Evolutionary conservation across 2,888 invertebrate species (phyloP), one percentile per base, ranked within the genome.

Genomic region (Mimumesa dahlbomi): DNA sequence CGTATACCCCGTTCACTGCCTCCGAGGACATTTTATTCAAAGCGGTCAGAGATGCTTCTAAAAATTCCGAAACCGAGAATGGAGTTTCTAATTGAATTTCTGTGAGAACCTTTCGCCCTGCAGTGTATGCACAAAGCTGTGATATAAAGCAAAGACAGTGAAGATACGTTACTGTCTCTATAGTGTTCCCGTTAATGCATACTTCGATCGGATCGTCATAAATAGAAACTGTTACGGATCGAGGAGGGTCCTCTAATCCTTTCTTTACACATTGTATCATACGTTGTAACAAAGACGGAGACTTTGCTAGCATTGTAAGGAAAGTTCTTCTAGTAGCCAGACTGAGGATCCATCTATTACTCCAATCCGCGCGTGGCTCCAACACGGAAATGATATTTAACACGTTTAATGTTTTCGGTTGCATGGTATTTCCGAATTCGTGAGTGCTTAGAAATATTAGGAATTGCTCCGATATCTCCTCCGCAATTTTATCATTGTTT

Each of bases 291-390:
- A 89, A 77, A 38, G 64, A 80, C 2, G 88, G 85, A 0, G 85
- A 84, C 66, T 85, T 88, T 6, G 79, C 73, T 13, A 89, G 61
- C n/a, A 83, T 81, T 9, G 63, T 14, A 9, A 84, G 71, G 1
- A 89, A 77, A 11, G 73, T 75, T 71, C 64, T 87, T 46, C 88
- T 80, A 1, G 85, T 86, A 29, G 82, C 63, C 13, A 86, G 74
- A 65, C 78, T 80, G 22, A 87, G 84, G 38, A 85, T 82, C 88
- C 88, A 89, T 42, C 82, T 87, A 48, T 62, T 81, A 45, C 85
- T 84, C 89, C 89, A 89, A 31, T 81, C 74, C 0, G 87, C 87
- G 21, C 82, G 79, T 0, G 89, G 89, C 42, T 89, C 88, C 42
- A 89, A 46, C 1, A 89, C 61, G 3, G 89, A 83, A 16, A 89